Conservation (phyloP, 2,888 invertebrate species). For the Xanthia togata region DNA sequence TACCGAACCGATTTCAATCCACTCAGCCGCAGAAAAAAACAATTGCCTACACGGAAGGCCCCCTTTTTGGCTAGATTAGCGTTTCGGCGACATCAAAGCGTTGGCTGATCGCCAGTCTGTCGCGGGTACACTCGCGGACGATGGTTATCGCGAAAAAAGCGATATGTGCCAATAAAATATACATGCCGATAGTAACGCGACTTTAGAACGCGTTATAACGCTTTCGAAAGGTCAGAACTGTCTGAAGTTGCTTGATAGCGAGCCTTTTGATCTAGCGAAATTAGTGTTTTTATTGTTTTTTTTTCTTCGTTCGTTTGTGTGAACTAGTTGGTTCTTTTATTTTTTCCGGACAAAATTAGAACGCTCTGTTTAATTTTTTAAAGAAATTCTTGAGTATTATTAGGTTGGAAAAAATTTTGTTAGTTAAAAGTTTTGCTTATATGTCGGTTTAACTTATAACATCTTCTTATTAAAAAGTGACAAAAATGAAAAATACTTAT, state of each 20-base stretch:
- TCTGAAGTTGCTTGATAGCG: constrained; percentile 25
- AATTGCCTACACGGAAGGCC: constrained; percentile 47
- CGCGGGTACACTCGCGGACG: constrained; percentile 52
- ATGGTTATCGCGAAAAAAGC: constrained; percentile 53
- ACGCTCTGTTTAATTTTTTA: constrained; percentile 8
- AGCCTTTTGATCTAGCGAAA: constrained; percentile 52
- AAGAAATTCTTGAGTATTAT: constrained; percentile 30
- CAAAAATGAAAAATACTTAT: background rate
- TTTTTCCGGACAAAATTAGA: constrained; percentile 20
- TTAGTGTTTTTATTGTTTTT: constrained; percentile 17
- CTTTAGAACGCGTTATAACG: constrained; percentile 35
- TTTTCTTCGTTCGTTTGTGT: constrained; percentile 19
- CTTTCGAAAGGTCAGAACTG: constrained; percentile 24
- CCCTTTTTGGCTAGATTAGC: constrained; percentile 66
- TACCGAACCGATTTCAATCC: constrained; percentile 43
- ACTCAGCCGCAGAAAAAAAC: constrained; percentile 43
- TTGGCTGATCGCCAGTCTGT: constrained; percentile 63
- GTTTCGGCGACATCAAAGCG: constrained; percentile 67
- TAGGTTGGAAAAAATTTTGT: constrained; percentile 12
- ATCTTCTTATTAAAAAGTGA: background rate
- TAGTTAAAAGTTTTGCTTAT: background rate
- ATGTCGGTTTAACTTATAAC: too few species aligned
- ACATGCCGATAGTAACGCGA: constrained; percentile 31
- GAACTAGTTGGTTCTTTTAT: background rate
- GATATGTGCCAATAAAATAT: constrained; percentile 42